A percentile compares a stretch with the other conserved stretches of the same genome.
Conservation (phyloP, 2,888 invertebrate species). For the Cylindroiulus punctatus region DNA sequence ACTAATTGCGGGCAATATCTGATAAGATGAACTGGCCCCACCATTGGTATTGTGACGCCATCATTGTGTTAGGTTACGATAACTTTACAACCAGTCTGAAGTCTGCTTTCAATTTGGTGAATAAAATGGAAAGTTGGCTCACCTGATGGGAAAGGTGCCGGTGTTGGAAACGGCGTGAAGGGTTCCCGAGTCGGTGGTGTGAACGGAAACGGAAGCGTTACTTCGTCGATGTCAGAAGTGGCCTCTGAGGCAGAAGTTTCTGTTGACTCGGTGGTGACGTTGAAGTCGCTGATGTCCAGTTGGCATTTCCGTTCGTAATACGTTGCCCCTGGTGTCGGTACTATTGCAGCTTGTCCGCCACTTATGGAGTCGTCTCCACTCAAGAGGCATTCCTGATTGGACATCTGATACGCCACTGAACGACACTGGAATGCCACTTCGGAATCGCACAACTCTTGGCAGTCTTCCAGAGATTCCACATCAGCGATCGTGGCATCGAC, state of each 20-base stretch:
- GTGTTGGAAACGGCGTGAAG: background rate
- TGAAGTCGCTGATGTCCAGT: background rate
- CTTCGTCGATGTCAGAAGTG: background rate
- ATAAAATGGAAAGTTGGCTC: too few relatives aligned
- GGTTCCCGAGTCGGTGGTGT: conserved; percentile 55
- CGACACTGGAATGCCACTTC: conserved; percentile 52
- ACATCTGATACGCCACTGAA: conserved; percentile 12
- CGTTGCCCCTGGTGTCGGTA: conserved; percentile 39
- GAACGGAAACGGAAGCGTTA: conserved; percentile 52
- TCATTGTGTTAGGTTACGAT: too few relatives aligned
- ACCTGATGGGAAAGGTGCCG: conserved; percentile 36
- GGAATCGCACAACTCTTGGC: conserved; percentile 44
- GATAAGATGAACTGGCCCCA: too few relatives aligned
- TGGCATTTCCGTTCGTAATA: conserved; percentile 54
- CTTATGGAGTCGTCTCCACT: conserved; percentile 55
- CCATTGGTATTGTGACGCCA: too few relatives aligned
- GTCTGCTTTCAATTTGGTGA: too few relatives aligned
- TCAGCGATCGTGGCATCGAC: conserved; percentile 48
- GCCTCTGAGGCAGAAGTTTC: background rate
- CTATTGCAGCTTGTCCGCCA: conserved; percentile 20
- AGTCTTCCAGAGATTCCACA: conserved; percentile 44
- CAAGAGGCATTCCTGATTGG: conserved; percentile 53
- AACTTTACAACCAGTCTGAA: too few relatives aligned
- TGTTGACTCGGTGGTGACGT: background rate
- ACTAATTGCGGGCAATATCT: too few relatives aligned